Conservation (phyloP, 2,113 vertebrate species). For the Malurus melanocephalus region DNA sequence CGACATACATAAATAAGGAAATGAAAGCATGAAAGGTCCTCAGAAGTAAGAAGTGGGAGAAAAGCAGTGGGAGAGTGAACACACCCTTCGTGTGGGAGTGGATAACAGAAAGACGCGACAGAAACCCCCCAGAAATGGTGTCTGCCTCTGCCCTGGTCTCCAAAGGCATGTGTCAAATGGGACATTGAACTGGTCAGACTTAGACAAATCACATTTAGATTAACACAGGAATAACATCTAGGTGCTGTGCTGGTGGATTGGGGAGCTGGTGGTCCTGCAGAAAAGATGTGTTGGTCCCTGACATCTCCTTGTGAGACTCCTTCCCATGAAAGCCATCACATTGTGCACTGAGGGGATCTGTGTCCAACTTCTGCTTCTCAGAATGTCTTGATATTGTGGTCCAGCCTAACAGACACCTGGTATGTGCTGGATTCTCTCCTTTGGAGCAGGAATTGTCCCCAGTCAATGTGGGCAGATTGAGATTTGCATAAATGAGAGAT, state of each 20-base stretch:
- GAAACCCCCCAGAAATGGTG: background rate
- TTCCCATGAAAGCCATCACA: fast-evolving
- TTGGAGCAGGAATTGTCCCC: background rate
- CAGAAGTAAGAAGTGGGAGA: background rate
- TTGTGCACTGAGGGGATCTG: background rate
- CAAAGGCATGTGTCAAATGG: background rate
- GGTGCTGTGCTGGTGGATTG: background rate
- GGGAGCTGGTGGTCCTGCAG: background rate
- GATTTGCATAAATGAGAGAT: background rate
- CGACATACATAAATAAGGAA: background rate
- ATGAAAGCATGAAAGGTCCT: background rate
- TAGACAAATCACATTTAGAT: background rate
- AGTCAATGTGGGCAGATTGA: background rate
- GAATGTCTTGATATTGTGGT: background rate
- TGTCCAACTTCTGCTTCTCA: background rate
- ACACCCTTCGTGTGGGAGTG: background rate
- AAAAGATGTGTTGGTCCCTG: background rate
- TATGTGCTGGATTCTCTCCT: background rate
- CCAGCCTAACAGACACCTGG: background rate
- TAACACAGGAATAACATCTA: background rate
- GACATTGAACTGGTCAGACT: fast-evolving
- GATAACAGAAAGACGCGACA: background rate
- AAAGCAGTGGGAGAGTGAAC: background rate
- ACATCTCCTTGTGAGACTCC: background rate
- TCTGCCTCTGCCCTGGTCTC: background rate